Conservation (phyloP, 2,797 vertebrate species). For the Pteropus rufus region DNA sequence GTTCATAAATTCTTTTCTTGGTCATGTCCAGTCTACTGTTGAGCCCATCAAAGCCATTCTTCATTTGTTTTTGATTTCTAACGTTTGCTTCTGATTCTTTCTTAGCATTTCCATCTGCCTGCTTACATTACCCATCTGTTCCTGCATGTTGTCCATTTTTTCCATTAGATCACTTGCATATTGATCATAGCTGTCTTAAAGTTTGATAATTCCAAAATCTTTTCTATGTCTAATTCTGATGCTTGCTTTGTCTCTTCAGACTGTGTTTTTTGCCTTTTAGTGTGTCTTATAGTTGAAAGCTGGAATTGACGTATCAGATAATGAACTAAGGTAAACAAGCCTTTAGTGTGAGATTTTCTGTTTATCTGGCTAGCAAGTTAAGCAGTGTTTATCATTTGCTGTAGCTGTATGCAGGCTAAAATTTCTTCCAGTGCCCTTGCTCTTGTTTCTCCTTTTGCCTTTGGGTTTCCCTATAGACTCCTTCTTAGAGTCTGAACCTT, state of each 20-base stretch:
- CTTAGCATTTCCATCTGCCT: not conserved
- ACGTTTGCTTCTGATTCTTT: not conserved
- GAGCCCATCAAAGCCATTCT: not conserved
- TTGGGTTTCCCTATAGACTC: not conserved
- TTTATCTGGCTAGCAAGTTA: not conserved
- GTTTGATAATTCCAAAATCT: not conserved
- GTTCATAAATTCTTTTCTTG: not conserved
- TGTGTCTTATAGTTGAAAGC: not conserved
- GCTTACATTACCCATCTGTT: not conserved
- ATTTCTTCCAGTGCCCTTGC: not conserved
- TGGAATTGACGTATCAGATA: not conserved
- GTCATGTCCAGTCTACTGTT: not conserved
- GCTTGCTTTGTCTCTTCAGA: not conserved
- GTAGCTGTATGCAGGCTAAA: not conserved
- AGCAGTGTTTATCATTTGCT: not conserved
- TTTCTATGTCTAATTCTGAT: not conserved
- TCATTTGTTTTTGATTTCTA: not conserved
- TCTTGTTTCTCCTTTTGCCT: not conserved
- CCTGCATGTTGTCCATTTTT: not conserved
- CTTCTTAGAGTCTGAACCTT: not conserved
- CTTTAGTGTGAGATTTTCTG: not conserved
- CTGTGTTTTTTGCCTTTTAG: not conserved
- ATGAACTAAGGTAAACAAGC: not conserved
- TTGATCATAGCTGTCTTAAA: not conserved
- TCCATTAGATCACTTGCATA: not conserved